Base-by-base conservation (phyloP, 2,797 vertebrate species). In the Amblyopsis hoosieri region DNA sequence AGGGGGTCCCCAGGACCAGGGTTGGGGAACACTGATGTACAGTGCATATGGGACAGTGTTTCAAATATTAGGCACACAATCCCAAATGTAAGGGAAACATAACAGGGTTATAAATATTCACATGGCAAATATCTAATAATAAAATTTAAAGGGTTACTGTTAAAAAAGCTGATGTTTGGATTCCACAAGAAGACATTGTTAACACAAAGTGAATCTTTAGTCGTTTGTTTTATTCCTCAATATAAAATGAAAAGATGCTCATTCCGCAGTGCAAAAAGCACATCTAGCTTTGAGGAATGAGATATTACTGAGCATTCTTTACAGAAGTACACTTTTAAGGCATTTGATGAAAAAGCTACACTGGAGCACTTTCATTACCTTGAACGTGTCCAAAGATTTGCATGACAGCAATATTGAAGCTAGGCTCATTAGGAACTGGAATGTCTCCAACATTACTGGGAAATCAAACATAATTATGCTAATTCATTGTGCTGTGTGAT, bases 201-300 rank as follows among this genome's bases (percentile, higher is more conserved):
- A 6, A 71, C 64, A 67, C 62, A 71, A 74, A 67, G 52, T 68
- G 90, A 92, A 90, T 80, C 77, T 80, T 45, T 64, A 63, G 69
- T 29, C 81, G 74, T 85, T 81, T 76, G 78, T 71, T 48, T 53
- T 49, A 74, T 57, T 69, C 59, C 60, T 59, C 76, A 83, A 72
- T 80, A 86, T 81, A 84, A 82, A 81, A 82, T 8, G 4, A 2
- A 78, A 84, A 89, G 73, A 79, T 87, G 82, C 79, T 79, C 55
- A 0, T 64, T 63, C 57, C 10, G 47, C 12, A 33, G 15, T 55
- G 52, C 65, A 68, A 72, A 11, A 15, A 58, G 31, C 23, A 29
- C 23, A 4, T 4, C 23, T 29, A 29, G 23, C 23, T 29, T 29
- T 29, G 23, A 29, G 23, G 23, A 29, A 29, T 29, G 23, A 29